Conservation (phyloP, 2,113 vertebrate species). For the Oceanodroma tethys region DNA sequence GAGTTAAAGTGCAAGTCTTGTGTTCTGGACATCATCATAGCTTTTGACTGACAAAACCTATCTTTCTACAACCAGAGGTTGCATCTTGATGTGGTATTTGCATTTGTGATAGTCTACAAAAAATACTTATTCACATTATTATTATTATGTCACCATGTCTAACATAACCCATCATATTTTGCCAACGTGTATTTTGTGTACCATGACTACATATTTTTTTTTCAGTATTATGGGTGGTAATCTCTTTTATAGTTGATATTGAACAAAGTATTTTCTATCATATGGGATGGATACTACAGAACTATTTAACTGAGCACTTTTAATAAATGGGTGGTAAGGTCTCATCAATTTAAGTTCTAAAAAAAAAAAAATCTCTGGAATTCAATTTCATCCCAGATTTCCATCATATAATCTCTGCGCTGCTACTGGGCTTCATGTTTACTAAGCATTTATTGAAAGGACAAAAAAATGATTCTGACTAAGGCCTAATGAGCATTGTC, state of each 20-base stretch:
- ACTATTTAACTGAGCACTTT: background rate
- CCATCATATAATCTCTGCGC: background rate
- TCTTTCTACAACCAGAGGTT: background rate
- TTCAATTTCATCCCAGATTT: background rate
- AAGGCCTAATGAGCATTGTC: background rate
- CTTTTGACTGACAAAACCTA: background rate
- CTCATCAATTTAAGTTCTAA: background rate
- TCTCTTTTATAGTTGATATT: background rate
- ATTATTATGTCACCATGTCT: background rate
- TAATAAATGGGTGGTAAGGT: background rate
- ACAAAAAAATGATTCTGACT: background rate
- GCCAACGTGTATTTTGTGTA: background rate
- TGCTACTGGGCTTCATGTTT: background rate
- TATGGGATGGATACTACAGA: background rate
- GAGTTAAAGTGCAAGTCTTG: background rate
- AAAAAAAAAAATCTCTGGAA: background rate
- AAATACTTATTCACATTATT: background rate
- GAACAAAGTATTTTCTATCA: background rate
- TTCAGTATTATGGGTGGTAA: background rate
- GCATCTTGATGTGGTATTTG: background rate
- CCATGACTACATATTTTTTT: background rate
- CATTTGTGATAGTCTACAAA: background rate
- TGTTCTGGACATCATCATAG: background rate
- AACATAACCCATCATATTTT: background rate
- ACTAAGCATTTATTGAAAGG: background rate